Evolutionary conservation across 2,797 vertebrate species (phyloP).

Genomic region (Hyperoplus lanceolatus): DNA sequence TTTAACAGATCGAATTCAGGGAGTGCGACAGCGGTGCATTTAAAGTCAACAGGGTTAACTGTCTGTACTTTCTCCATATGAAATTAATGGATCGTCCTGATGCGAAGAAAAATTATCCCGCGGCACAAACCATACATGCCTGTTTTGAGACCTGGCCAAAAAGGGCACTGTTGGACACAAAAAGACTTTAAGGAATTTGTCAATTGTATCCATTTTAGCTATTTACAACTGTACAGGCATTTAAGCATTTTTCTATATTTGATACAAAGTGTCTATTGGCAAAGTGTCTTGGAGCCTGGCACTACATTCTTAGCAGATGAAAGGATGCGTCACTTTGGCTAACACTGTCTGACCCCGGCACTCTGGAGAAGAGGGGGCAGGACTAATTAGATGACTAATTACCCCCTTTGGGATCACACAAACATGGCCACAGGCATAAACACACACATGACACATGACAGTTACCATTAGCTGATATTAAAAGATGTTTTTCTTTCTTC

Average conservation of each 20-base stretch:
- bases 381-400: constrained; percentile 61
- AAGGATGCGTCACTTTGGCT: constrained; percentile 6
- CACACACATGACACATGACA: not conserved
- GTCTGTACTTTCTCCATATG: not conserved
- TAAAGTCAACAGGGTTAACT: not conserved
- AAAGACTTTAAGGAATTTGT: not conserved
- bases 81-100: not conserved
- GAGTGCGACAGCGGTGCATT: not conserved
- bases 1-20: constrained; percentile 27
- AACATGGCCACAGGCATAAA: not conserved
- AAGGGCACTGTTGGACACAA: not conserved
- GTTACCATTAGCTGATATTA: not conserved
- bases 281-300: constrained; percentile 21
- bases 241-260: not conserved
- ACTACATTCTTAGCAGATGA: constrained; percentile 19
- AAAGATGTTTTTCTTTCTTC: constrained; percentile 16
- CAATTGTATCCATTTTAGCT: not conserved
- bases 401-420: constrained; percentile 45
- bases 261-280: not conserved
- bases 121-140: no score
- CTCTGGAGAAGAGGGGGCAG: constrained; percentile 3
- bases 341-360: constrained; percentile 37
- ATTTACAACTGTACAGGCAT: not conserved
- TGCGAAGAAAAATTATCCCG: not conserved
- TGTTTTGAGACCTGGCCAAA: no score